A percentile compares a stretch with the other conserved stretches of the same genome.
These are phyloP conservation scores for Microctonus aethiopoides DNA, from an alignment of 2,888 invertebrate species.

Conservation along the genomic window DNA sequence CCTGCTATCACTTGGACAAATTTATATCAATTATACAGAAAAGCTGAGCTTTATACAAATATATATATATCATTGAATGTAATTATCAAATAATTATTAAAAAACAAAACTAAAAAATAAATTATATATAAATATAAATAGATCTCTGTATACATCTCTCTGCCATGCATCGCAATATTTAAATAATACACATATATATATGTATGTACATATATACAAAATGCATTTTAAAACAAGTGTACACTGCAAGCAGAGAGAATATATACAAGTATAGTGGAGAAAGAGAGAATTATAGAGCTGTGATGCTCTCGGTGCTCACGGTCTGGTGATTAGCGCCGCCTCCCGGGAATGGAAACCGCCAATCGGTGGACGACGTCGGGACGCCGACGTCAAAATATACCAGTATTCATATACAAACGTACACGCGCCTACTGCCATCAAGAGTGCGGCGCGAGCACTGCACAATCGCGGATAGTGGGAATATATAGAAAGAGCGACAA, in stretches of 20 bases:
- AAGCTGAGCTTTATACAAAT: background rate
- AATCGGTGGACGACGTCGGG: conserved; percentile 66
- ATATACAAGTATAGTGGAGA: conserved; percentile 25
- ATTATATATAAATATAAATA: conserved; percentile 5
- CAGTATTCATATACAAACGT: conserved; percentile 21
- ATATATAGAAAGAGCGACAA: conserved; percentile 50
- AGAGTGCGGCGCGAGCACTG: conserved; percentile 41
- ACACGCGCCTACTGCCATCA: conserved; percentile 48
- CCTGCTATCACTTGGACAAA: conserved; percentile 48
- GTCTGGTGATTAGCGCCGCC: conserved; percentile 68
- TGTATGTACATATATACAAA: conserved; percentile 55
- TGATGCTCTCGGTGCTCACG: conserved; percentile 53
- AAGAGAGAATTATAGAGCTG: conserved; percentile 57
- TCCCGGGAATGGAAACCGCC: conserved; percentile 65
- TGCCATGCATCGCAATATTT: background rate
- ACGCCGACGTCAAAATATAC: conserved; percentile 55
- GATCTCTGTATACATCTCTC: conserved; percentile 37
- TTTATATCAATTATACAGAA: background rate
- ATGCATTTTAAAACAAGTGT: conserved; percentile 63
- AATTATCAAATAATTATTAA: background rate
- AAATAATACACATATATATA: conserved; percentile 30
- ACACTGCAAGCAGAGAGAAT: conserved; percentile 43
- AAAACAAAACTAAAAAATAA: no score
- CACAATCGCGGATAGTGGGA: conserved; percentile 58
- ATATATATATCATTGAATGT: background rate